phyloP scores from a whole-genome alignment of 2,797 vertebrate genomes.

The Anas bahamensis region DNA sequence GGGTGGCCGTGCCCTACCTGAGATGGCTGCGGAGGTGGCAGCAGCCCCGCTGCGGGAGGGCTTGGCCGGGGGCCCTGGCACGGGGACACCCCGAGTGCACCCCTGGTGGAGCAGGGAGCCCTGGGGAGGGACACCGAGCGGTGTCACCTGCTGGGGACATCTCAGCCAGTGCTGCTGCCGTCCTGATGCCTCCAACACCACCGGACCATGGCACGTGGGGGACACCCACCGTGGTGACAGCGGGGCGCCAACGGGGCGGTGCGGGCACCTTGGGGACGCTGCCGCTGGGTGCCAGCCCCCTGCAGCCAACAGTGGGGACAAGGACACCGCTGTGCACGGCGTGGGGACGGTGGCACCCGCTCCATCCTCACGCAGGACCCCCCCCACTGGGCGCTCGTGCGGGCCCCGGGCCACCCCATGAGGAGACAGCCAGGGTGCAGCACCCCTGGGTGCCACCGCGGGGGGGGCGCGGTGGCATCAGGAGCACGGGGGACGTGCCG shows the following conservation, averaged over 20 bases:
- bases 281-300: not conserved
- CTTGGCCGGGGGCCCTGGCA: not conserved
- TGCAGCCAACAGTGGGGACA: not conserved
- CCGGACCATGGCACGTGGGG: not conserved
- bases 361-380: not conserved
- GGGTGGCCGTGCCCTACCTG: not conserved
- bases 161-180: not conserved
- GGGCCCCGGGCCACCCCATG: not conserved
- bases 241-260: not conserved
- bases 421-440: not conserved
- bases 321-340: not conserved
- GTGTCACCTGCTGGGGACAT: not conserved
- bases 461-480: not conserved
- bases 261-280: not conserved
- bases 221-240: not conserved
- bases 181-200: not conserved
- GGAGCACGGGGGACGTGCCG: not conserved
- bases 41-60: not conserved
- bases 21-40: not conserved
- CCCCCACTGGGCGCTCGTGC: accelerated
- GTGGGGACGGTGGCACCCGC: not conserved
- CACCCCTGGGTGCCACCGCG: not conserved
- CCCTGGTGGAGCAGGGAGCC: not conserved
- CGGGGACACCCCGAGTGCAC: not conserved
- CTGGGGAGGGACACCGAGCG: not conserved